A percentile compares a stretch with the other conserved stretches of the same genome.
Conservation (phyloP, 2,113 vertebrate genomes). For the Galbula dea region DNA sequence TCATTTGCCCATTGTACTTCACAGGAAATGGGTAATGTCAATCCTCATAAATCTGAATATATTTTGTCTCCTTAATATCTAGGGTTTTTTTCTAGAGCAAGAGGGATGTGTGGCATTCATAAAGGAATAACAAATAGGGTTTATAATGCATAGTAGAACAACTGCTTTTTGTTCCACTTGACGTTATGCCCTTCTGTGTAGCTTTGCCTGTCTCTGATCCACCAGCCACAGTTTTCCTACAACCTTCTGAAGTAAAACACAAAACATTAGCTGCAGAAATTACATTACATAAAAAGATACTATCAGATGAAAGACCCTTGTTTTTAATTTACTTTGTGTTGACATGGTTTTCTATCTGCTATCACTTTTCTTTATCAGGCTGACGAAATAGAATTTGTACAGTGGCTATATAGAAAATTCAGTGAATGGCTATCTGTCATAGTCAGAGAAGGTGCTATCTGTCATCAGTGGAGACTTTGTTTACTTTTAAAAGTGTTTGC, state of each 20-base stretch:
- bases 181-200: slow-evolving; percentile 12
- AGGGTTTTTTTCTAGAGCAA: background rate
- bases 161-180: background rate
- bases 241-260: slow-evolving; percentile 73
- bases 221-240: slow-evolving; percentile 53
- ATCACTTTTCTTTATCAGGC: slow-evolving; percentile 78
- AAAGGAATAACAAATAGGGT: background rate
- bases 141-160: background rate
- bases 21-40: background rate
- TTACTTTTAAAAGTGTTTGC: slow-evolving; percentile 74
- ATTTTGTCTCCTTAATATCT: background rate
- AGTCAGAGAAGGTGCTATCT: slow-evolving; percentile 78
- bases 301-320: slow-evolving; percentile 70
- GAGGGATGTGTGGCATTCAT: background rate
- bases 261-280: slow-evolving; percentile 80
- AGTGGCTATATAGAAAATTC: slow-evolving; percentile 71
- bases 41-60: background rate
- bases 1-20: background rate
- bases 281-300: slow-evolving; percentile 76
- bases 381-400: slow-evolving; percentile 78
- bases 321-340: slow-evolving; percentile 88
- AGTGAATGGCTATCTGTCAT: slow-evolving; percentile 77
- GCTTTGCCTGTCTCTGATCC: slow-evolving; percentile 57
- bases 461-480: slow-evolving; percentile 80
- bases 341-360: slow-evolving; percentile 82